phyloP scores from a whole-genome alignment of 1,140 invertebrate genomes.

The Ctenoplectra terminalis region DNA sequence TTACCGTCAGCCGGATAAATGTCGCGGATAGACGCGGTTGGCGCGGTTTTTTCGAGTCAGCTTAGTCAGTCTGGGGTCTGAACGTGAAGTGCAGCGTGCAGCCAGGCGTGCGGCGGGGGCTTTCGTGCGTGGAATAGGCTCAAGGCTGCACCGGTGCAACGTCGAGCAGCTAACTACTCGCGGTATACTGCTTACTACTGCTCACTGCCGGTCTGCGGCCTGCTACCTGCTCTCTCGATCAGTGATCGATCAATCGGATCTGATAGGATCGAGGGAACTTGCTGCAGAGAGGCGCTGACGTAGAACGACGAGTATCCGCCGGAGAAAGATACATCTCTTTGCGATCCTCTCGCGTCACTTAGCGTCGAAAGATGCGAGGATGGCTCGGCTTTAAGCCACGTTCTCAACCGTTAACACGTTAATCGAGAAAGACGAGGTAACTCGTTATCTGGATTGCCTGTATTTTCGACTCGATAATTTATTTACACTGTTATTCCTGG shows the following conservation, averaged over 20 bases:
- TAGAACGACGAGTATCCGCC: slow-evolving; percentile 44
- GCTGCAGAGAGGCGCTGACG: slow-evolving; percentile 49
- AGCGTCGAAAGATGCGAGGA: not conserved
- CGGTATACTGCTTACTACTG: slow-evolving; percentile 59
- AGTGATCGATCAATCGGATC: slow-evolving; percentile 64
- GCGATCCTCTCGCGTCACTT: not conserved
- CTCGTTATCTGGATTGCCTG: no score
- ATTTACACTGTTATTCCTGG: no score
- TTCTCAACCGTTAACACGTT: not conserved
- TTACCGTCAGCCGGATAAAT: slow-evolving; percentile 42
- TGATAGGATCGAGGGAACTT: slow-evolving; percentile 50
- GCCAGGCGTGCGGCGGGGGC: slow-evolving; percentile 80
- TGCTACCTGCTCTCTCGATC: slow-evolving; percentile 63
- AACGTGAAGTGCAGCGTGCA: slow-evolving; percentile 75
- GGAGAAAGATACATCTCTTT: slow-evolving; percentile 6
- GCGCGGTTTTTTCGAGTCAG: slow-evolving; percentile 49
- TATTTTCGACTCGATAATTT: no score
- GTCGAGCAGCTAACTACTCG: slow-evolving; percentile 67
- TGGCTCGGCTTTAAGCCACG: not conserved
- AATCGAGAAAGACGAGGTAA: no score
- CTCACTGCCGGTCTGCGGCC: slow-evolving; percentile 52
- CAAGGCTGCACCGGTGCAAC: slow-evolving; percentile 81
- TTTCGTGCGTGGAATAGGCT: slow-evolving; percentile 84
- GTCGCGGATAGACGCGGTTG: slow-evolving; percentile 37
- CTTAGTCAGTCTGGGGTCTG: slow-evolving; percentile 62